These are phyloP conservation scores for Corythornis madagascariensis DNA, from an alignment of 2,113 vertebrate species.

Conservation along the genomic window DNA sequence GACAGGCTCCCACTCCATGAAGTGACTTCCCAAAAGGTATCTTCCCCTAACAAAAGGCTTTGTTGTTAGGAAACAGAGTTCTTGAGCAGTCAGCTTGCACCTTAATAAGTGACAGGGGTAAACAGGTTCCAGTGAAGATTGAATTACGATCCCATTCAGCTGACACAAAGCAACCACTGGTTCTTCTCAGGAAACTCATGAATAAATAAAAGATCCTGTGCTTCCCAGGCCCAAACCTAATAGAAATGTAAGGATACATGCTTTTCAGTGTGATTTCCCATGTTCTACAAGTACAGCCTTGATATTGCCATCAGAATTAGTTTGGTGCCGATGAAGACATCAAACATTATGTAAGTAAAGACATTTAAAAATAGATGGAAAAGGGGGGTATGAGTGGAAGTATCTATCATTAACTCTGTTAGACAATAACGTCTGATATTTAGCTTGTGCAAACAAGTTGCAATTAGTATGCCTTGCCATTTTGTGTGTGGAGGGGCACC, in stretches of 20 bases:
- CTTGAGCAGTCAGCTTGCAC: neutral
- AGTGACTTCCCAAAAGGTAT: neutral
- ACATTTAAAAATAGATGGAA: neutral
- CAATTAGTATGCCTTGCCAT: neutral
- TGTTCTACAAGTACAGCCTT: neutral
- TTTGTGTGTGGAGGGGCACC: neutral
- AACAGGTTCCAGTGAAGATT: constrained; percentile 49
- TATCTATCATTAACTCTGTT: neutral
- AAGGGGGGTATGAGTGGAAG: neutral
- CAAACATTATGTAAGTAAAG: constrained; percentile 35
- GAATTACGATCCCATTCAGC: constrained; percentile 76
- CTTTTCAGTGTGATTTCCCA: neutral
- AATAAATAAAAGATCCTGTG: constrained; percentile 84
- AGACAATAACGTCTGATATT: neutral
- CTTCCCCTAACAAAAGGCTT: neutral
- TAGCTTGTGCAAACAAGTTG: neutral
- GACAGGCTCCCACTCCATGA: rapidly evolving
- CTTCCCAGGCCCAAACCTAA: constrained; percentile 44
- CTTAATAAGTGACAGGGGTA: neutral
- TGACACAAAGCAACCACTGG: constrained; percentile 79
- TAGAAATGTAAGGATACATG: neutral
- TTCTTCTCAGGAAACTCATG: constrained; percentile 75
- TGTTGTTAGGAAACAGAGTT: neutral
- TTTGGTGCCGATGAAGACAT: neutral
- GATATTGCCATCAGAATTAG: neutral